Conservation (phyloP, 2,888 invertebrate genomes). For the Netelia fuscicornis region DNA sequence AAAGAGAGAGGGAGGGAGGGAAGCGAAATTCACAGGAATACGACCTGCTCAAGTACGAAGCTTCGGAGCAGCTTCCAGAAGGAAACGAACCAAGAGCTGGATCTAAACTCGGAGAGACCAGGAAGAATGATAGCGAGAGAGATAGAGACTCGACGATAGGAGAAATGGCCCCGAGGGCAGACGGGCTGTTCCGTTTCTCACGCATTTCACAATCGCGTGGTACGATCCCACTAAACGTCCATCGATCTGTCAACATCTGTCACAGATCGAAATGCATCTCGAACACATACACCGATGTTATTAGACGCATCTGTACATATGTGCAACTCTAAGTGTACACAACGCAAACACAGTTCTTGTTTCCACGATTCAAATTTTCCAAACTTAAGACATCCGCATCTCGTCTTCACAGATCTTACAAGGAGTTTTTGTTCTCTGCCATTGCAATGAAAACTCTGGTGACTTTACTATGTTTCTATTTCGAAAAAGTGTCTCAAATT, state of each 20-base stretch:
- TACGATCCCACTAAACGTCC: constrained; percentile 62
- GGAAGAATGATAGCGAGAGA: neutral
- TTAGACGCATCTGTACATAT: constrained; percentile 10
- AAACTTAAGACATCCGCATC: too few species aligned
- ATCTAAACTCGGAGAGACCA: constrained; percentile 15
- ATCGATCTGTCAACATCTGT: constrained; percentile 55
- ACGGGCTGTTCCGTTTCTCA: constrained; percentile 61
- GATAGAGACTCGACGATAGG: neutral
- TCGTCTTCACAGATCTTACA: too few species aligned
- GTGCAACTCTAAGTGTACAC: too few species aligned
- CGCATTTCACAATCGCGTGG: constrained; percentile 50
- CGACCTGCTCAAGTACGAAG: neutral
- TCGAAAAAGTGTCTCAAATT: too few species aligned
- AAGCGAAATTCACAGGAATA: neutral
- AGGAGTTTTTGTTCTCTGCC: too few species aligned
- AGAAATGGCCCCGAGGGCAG: constrained; percentile 2
- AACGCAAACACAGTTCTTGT: too few species aligned
- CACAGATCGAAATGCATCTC: constrained; percentile 45
- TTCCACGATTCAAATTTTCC: too few species aligned
- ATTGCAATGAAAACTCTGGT: too few species aligned
- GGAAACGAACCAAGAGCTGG: constrained; percentile 2
- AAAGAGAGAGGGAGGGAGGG: neutral
- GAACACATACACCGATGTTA: constrained; percentile 9
- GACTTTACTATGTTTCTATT: too few species aligned
- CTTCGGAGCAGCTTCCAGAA: constrained; percentile 8